phyloP scores from a whole-genome alignment of 2,797 vertebrate species.

The Philypnodon macrostomus region DNA sequence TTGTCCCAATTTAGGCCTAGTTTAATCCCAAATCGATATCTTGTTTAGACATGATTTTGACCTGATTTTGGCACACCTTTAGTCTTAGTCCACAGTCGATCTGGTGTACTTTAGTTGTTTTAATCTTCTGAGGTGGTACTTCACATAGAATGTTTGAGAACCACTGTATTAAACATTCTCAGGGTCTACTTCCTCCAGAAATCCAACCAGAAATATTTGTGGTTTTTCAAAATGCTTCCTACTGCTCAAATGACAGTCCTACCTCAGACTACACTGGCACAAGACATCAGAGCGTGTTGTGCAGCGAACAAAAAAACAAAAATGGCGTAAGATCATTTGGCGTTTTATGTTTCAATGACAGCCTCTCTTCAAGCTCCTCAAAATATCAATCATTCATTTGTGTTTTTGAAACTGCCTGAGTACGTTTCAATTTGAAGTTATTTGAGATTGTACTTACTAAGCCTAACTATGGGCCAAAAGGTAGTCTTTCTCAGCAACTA shows the following conservation, averaged over 20 bases:
- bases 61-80: no score
- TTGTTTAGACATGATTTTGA: no score
- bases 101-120: no score
- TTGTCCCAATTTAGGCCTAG: no score
- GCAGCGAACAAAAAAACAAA: constrained; percentile 22
- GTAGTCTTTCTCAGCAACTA: no score
- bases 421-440: constrained; percentile 8
- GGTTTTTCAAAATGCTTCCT: constrained; percentile 52
- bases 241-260: constrained; percentile 37
- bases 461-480: constrained; percentile 13
- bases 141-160: no score
- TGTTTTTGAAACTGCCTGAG: constrained; percentile 11
- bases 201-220: constrained; percentile 59
- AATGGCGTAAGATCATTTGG: constrained; percentile 16
- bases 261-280: constrained; percentile 29
- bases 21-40: no score
- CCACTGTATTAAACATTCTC: constrained; percentile 51
- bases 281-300: constrained; percentile 29
- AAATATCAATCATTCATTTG: constrained; percentile 25
- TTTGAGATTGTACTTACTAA: constrained; percentile 18
- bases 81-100: no score
- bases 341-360: constrained; percentile 25
- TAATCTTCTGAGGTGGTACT: no score
- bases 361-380: constrained; percentile 15
- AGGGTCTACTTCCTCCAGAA: constrained; percentile 63